Evolutionary conservation across 2,888 invertebrate species (phyloP).

Genomic region (Eucriotettix oculatus): DNA sequence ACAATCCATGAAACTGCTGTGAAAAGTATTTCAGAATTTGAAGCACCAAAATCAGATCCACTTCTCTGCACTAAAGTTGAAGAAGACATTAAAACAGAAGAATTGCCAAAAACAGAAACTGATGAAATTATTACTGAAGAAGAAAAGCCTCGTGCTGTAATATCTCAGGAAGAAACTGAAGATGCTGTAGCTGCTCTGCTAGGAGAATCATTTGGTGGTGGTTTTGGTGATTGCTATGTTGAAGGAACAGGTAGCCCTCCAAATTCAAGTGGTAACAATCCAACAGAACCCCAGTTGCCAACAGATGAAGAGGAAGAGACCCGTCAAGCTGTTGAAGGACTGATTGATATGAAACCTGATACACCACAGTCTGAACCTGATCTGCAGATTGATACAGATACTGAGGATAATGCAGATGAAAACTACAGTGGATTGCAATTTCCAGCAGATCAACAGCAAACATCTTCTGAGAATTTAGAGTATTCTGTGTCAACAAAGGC

Average conservation of each 20-base stretch:
- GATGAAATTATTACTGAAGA: conserved; percentile 38
- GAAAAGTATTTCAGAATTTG: conserved; percentile 48
- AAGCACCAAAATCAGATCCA: conserved; percentile 4
- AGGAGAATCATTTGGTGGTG: conserved; percentile 67
- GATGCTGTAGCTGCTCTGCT: conserved; percentile 79
- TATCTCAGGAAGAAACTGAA: conserved; percentile 84
- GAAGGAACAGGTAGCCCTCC: conserved; percentile 23
- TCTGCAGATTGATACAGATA: conserved; percentile 71
- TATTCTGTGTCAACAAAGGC: conserved; percentile 36
- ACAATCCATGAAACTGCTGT: conserved; percentile 63
- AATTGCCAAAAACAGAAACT: conserved; percentile 26
- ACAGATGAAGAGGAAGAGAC: conserved; percentile 69
- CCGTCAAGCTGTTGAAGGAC: conserved; percentile 66
- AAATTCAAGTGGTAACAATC: not conserved
- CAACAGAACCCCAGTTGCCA: conserved; percentile 22
- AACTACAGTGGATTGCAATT: conserved; percentile 28
- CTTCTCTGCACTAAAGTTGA: conserved; percentile 20
- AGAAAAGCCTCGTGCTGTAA: conserved; percentile 64
- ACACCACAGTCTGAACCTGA: conserved; percentile 74
- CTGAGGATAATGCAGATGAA: conserved; percentile 55
- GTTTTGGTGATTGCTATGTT: conserved; percentile 38
- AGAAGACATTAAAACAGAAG: conserved; percentile 14
- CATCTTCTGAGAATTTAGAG: conserved; percentile 31
- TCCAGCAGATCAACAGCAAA: conserved; percentile 28
- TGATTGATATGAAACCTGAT: conserved; percentile 62